phyloP scores from a whole-genome alignment of 2,113 vertebrate genomes.

The Bubo scandiacus region DNA sequence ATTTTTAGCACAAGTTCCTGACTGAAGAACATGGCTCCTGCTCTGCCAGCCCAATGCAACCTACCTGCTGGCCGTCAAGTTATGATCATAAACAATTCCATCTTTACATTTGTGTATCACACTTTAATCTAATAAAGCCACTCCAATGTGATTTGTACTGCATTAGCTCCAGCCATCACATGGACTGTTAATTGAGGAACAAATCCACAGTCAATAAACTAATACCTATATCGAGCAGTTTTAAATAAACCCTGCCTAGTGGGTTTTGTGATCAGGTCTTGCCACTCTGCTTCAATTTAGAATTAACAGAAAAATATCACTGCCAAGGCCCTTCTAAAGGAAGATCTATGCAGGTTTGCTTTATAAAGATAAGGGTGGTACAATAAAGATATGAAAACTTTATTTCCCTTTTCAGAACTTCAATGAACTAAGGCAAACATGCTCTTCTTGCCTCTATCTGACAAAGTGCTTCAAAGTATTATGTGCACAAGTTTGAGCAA shows the following conservation, averaged over 20 bases:
- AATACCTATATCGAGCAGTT: neutral
- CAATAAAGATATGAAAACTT: constrained; percentile 40
- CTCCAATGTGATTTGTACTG: neutral
- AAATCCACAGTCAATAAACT: constrained; percentile 38
- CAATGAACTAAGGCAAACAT: neutral
- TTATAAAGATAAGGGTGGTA: constrained; percentile 34
- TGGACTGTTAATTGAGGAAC: neutral
- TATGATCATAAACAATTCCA: neutral
- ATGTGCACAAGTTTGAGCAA: neutral
- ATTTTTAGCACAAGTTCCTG: neutral
- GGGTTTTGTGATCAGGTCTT: neutral
- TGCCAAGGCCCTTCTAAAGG: constrained; percentile 29
- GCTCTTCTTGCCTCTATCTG: neutral
- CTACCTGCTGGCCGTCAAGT: neutral
- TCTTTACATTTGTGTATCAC: neutral
- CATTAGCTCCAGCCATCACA: neutral
- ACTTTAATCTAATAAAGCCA: constrained; percentile 21
- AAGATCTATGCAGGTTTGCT: neutral
- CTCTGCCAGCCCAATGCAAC: neutral
- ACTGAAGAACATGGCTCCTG: neutral
- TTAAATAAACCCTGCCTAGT: neutral
- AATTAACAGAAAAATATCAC: constrained; percentile 33
- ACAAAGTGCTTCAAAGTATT: neutral
- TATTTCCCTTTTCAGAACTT: constrained; percentile 3
- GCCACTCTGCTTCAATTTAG: neutral